These are phyloP conservation scores for Sebastes matsubarae DNA, from an alignment of 2,797 vertebrate genomes.

Conservation along the genomic window DNA sequence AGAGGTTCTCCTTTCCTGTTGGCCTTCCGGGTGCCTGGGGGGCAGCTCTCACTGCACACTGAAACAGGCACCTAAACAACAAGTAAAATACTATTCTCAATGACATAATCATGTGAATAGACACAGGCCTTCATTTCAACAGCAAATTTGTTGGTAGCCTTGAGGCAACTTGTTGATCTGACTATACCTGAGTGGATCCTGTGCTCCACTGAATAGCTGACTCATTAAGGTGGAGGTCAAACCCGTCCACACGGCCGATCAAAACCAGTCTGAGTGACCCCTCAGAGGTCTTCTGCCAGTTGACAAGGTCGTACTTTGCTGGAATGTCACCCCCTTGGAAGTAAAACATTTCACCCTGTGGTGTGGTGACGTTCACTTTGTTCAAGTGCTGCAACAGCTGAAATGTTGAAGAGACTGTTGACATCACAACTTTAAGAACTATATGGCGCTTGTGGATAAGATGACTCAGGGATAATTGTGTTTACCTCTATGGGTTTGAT, in stretches of 20 bases:
- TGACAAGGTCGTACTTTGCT: slow-evolving; percentile 82
- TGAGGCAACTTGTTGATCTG: neutral
- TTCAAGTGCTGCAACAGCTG: slow-evolving; percentile 74
- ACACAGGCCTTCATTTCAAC: neutral
- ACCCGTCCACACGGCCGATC: slow-evolving; percentile 75
- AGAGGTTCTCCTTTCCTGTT: slow-evolving; percentile 63
- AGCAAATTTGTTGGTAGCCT: no score
- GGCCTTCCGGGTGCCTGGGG: slow-evolving; percentile 71
- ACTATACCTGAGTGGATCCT: slow-evolving; percentile 55
- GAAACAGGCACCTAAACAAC: slow-evolving; percentile 32
- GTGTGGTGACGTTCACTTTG: slow-evolving; percentile 70
- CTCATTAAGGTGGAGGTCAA: slow-evolving; percentile 73
- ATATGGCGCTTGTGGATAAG: neutral
- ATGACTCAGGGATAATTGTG: neutral
- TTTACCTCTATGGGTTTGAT: slow-evolving; percentile 64
- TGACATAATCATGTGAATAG: neutral
- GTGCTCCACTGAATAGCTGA: slow-evolving; percentile 77
- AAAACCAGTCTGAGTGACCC: slow-evolving; percentile 60
- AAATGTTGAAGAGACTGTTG: neutral
- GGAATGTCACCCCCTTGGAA: slow-evolving; percentile 70
- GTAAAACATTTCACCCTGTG: slow-evolving; percentile 73
- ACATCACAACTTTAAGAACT: neutral
- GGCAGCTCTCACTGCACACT: slow-evolving; percentile 78
- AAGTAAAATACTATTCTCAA: neutral
- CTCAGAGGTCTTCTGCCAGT: slow-evolving; percentile 75